Evolutionary conservation across 2,888 invertebrate species (phyloP).

Genomic region (Drosophila merina): DNA sequence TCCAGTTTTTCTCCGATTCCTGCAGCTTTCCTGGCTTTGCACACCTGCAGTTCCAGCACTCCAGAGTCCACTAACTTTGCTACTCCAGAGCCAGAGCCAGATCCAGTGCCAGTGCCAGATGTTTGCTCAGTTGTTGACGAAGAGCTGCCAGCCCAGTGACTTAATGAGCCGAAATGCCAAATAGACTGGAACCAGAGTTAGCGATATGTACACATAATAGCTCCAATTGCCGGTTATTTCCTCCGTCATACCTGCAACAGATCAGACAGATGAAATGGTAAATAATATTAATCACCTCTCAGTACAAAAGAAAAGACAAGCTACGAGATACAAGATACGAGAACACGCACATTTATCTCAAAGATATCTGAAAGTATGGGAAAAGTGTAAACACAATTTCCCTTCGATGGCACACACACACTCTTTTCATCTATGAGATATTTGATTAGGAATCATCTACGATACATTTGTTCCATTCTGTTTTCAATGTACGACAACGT

Average conservation of each 20-base stretch:
- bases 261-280: conserved; percentile 20
- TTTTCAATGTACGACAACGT: conserved; percentile 40
- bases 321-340: no score
- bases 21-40: not conserved
- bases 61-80: not conserved
- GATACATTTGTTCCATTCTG: conserved; percentile 40
- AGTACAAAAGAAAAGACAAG: conserved; percentile 1
- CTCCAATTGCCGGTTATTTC: conserved; percentile 83
- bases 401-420: conserved; percentile 3
- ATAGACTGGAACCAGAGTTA: conserved; percentile 83
- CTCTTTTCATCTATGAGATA: conserved; percentile 29
- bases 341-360: no score
- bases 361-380: not conserved
- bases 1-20: not conserved
- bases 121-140: conserved; percentile 83
- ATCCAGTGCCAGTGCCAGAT: conserved; percentile 15
- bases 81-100: not conserved
- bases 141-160: conserved; percentile 84
- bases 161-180: conserved; percentile 83
- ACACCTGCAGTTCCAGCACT: conserved; percentile 7
- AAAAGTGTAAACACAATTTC: conserved; percentile 37
- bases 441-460: conserved; percentile 69
- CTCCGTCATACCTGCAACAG: conserved; percentile 82
- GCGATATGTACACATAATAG: conserved; percentile 82
- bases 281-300: conserved; percentile 26